phyloP scores from a whole-genome alignment of 2,113 vertebrate species.

The Terrapene triunguis region DNA sequence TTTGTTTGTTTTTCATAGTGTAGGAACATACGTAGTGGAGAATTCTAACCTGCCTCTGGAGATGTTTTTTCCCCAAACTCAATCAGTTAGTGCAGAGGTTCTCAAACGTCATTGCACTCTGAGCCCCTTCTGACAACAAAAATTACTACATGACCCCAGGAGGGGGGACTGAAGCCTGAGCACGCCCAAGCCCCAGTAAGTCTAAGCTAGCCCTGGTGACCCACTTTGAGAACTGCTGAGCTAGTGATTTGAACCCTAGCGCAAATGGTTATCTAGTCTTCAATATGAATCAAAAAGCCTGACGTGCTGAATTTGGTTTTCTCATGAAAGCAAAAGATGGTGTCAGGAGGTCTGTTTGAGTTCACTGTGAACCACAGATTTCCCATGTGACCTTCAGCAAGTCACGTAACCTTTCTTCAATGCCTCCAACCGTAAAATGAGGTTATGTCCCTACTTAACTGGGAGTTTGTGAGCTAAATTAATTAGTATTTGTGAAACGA shows the following conservation, averaged over 20 bases:
- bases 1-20: not conserved
- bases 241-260: too few species aligned
- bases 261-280: not conserved
- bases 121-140: too few species aligned
- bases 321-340: not conserved
- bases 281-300: not conserved
- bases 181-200: too few species aligned
- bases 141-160: too few species aligned
- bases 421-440: not conserved
- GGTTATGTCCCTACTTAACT: accelerated
- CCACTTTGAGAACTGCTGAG: too few species aligned
- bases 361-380: not conserved
- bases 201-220: too few species aligned
- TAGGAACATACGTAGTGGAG: not conserved
- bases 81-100: too few species aligned
- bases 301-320: not conserved
- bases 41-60: not conserved
- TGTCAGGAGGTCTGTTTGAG: accelerated
- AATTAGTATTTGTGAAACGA: accelerated
- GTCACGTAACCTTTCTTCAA: not conserved
- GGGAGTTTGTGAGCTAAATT: not conserved
- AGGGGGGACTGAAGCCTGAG: too few species aligned
- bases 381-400: not conserved
- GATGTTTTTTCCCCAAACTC: not conserved
- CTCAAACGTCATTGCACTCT: too few species aligned